Evolutionary conservation across 2,888 invertebrate species (phyloP).

Genomic region (Eulithis prunata): DNA sequence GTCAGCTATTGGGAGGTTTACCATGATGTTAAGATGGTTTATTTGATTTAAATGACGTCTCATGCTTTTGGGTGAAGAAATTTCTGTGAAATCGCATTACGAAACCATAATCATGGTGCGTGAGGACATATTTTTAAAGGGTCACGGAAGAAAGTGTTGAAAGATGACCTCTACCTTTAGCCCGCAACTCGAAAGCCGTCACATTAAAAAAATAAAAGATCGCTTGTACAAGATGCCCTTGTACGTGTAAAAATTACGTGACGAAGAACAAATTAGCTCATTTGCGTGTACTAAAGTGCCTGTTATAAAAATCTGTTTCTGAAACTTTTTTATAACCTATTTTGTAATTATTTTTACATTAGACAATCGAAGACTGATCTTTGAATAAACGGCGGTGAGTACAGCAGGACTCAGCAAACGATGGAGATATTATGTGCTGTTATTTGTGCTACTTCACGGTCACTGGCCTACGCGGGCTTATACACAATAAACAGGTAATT

Average conservation of each 20-base stretch:
- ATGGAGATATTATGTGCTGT: slow-evolving; percentile 30
- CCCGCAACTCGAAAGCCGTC: slow-evolving; percentile 2
- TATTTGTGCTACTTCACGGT: slow-evolving; percentile 52
- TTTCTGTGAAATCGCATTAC: slow-evolving; percentile 2
- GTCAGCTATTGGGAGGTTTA: too few relatives aligned
- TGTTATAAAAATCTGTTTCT: too few relatives aligned
- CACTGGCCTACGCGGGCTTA: slow-evolving; percentile 39
- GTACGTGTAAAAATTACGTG: background rate
- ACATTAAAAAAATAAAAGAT: slow-evolving; percentile 10
- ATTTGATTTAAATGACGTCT: too few relatives aligned
- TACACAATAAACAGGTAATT: too few relatives aligned
- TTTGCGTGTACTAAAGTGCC: too few relatives aligned
- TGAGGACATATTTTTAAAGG: slow-evolving; percentile 15
- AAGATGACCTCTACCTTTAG: slow-evolving; percentile 20
- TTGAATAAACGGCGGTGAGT: too few relatives aligned
- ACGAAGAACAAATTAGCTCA: too few relatives aligned
- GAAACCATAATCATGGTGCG: background rate
- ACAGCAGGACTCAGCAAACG: background rate
- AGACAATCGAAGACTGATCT: too few relatives aligned
- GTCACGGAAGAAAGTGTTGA: slow-evolving; percentile 20
- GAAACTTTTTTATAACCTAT: too few relatives aligned
- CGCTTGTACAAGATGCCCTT: slow-evolving; percentile 10
- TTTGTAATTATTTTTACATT: too few relatives aligned
- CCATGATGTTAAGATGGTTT: too few relatives aligned
- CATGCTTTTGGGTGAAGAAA: background rate